Percentiles rank a stretch among this genome's conserved stretches.
Conservation (phyloP, 2,113 vertebrate genomes). For the Psilopsiagon aurifrons region DNA sequence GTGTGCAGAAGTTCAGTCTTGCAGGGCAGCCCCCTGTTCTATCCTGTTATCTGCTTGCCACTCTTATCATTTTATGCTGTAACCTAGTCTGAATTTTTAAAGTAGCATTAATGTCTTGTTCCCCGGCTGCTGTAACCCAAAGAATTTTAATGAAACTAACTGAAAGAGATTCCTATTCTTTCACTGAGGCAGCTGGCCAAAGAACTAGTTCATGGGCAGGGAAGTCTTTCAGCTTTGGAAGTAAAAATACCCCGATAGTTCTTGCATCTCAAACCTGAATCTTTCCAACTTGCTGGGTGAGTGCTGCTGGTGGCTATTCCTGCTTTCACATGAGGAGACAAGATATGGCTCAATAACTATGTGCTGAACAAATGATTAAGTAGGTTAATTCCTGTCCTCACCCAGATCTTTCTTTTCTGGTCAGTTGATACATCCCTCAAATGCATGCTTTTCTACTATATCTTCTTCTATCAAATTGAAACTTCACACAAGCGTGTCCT, state of each 20-base stretch:
- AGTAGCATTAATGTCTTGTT: slow-evolving; percentile 8
- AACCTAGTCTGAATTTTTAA: slow-evolving; percentile 28
- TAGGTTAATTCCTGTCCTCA: background rate
- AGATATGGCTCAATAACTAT: background rate
- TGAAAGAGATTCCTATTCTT: slow-evolving; percentile 3
- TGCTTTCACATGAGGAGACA: rapidly evolving
- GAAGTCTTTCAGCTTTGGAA: background rate
- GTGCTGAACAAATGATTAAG: background rate
- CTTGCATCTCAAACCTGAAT: background rate
- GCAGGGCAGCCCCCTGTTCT: background rate
- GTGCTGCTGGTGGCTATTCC: background rate
- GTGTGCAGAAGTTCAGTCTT: background rate
- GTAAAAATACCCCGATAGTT: background rate
- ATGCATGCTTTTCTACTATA: background rate
- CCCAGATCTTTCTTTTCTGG: background rate
- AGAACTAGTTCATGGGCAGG: background rate
- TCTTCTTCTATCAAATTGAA: background rate
- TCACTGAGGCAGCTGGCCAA: background rate
- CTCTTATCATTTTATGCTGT: slow-evolving; percentile 13
- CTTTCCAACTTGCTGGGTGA: background rate
- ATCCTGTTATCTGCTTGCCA: background rate
- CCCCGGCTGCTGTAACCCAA: slow-evolving; percentile 3
- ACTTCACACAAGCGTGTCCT: background rate
- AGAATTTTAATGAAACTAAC: slow-evolving; percentile 26
- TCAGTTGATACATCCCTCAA: background rate